Base-by-base conservation (phyloP, 2,888 invertebrate species). In the Opisthograptis luteolata region DNA sequence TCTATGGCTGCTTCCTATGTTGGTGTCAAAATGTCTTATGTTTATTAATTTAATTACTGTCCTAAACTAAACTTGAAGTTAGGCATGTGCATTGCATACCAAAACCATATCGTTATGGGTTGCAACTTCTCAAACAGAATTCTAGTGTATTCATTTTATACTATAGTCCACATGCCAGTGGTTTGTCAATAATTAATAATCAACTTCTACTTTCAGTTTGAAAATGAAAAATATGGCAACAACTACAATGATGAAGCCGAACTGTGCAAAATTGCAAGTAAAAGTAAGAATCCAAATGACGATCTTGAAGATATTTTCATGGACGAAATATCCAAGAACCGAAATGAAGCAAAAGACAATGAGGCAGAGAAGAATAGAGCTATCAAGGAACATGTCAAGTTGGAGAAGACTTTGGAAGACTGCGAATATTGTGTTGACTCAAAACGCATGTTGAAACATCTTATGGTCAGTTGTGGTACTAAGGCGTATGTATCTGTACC, bases 401-500 rank as follows among this genome's bases (percentile, higher is more conserved):
- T 95, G 58, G 92, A 93, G 24, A 92, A 92, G 60, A 93, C 94
- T 35, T 81, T 98, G 66, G 96, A 97, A 48, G 94, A 92, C 52
- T 99, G 99, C 82, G 87, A 92, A 41, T 93, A 93, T 75, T 99
- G 99, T 80, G 92, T 98, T 44, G 96, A 97, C 62, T 95, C 96
- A 6, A 92, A 92, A 24, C 93, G 93, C 55, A 94, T 97, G 92
- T 87, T 94, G 36, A 98, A 97, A 77, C 96, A 98, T 81, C 92
- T 97, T 20, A 93, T 98, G 68, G 92, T 98, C 14, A 93, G 96
- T 14, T 93, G 96, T 77, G 96, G 96, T 5, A 92, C 92, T 13
- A 96, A 95, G 73, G 94, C 95, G n/a, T 98, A 97, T 84, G 78
- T 99, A 62, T 93, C 95, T 60, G 78, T 99, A 46, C 98, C 99